phyloP scores from a whole-genome alignment of 2,888 invertebrate genomes.

The Epinotia demarniana region DNA sequence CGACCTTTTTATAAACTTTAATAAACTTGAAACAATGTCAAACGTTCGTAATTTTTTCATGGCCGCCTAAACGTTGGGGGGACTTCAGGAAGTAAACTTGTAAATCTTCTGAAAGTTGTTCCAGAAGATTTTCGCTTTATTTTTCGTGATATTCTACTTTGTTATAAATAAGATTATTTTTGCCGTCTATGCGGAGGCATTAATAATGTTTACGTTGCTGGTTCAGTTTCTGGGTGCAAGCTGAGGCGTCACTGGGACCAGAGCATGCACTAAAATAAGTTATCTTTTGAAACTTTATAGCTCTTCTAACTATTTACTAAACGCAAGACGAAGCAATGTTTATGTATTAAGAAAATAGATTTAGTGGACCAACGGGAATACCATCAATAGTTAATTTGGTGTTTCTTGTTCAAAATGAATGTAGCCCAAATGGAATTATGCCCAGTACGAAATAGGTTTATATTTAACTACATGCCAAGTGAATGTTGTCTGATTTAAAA shows the following conservation, averaged over 20 bases:
- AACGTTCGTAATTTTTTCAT: constrained; percentile 40
- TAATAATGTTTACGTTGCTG: constrained; percentile 30
- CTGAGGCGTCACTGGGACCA: neutral
- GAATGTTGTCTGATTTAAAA: no score
- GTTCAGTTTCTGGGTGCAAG: constrained; percentile 2
- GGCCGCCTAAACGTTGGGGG: constrained; percentile 27
- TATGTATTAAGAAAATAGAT: neutral
- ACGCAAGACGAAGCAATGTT: neutral
- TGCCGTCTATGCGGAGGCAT: constrained; percentile 24
- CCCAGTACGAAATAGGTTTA: no score
- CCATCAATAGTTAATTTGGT: no score
- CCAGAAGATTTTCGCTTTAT: constrained; percentile 36
- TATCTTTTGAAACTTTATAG: neutral
- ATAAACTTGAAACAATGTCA: constrained; percentile 42
- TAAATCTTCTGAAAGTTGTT: constrained; percentile 41
- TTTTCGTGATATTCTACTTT: constrained; percentile 35
- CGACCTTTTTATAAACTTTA: constrained; percentile 30
- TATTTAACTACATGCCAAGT: no score
- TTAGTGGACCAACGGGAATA: no score
- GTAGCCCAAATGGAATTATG: no score
- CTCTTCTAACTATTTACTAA: neutral
- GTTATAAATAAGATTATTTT: constrained; percentile 35
- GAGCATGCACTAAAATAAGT: neutral
- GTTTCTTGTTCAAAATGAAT: no score
- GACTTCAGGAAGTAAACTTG: constrained; percentile 30